phyloP scores from a whole-genome alignment of 2,113 vertebrate genomes.

The Typhlomys cinereus region DNA sequence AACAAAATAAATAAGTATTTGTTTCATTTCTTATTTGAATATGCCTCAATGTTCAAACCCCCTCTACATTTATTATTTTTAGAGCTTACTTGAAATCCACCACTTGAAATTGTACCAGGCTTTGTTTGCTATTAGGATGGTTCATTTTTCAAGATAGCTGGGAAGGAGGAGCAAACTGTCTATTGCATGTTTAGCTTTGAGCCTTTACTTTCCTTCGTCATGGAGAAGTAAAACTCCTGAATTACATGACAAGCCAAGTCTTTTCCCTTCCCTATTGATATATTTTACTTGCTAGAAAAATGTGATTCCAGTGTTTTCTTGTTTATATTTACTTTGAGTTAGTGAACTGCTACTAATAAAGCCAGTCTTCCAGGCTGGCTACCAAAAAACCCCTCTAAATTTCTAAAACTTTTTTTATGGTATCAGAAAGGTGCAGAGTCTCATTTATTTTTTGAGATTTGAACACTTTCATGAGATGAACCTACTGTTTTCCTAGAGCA shows the following conservation, averaged over 20 bases:
- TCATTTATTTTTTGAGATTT: not conserved
- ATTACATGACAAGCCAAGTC: not conserved
- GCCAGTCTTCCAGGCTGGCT: no score
- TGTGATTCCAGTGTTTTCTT: not conserved
- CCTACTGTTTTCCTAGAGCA: not conserved
- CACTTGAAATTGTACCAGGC: not conserved
- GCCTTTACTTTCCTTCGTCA: not conserved
- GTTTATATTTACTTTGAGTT: not conserved
- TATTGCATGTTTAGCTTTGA: not conserved
- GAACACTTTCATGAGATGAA: not conserved
- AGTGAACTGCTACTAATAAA: not conserved
- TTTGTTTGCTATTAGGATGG: not conserved
- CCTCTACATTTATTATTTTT: not conserved
- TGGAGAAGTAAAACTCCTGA: not conserved
- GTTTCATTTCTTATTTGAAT: slow-evolving; percentile 33
- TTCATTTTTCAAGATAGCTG: not conserved
- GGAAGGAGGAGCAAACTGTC: not conserved
- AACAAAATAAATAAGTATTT: not conserved
- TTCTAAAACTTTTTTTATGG: slow-evolving; percentile 25
- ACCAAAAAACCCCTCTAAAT: not conserved
- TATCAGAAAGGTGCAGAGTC: not conserved
- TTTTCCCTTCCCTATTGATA: not conserved
- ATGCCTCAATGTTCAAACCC: not conserved
- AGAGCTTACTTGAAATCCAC: not conserved
- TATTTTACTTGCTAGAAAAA: not conserved